phyloP scores from a whole-genome alignment of 2,113 vertebrate genomes.

The Anser brachyrhynchus region DNA sequence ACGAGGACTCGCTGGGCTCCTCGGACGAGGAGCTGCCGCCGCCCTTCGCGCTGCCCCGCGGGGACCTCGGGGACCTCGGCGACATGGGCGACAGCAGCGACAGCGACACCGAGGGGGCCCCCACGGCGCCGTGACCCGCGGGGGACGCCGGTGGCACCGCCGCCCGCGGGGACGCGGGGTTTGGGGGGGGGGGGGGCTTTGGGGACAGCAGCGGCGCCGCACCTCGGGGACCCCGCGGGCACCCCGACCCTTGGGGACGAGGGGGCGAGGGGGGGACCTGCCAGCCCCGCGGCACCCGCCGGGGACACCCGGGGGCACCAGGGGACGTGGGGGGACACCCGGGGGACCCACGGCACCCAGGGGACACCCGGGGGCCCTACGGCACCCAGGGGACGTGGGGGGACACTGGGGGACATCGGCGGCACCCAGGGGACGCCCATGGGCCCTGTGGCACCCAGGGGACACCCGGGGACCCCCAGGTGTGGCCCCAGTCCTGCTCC shows the following conservation, averaged over 20 bases:
- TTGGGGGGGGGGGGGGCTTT: too few relatives aligned
- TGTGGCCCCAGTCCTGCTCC: neutral
- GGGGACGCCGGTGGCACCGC: neutral
- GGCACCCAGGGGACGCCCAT: too few relatives aligned
- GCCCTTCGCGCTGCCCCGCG: neutral
- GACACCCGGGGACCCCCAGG: too few relatives aligned
- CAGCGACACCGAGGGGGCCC: constrained; percentile 39
- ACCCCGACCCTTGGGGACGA: neutral
- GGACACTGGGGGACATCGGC: neutral
- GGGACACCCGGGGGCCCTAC: neutral
- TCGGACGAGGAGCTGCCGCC: constrained; percentile 89
- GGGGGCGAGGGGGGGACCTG: too few relatives aligned
- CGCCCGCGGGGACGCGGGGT: neutral
- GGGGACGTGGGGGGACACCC: neutral
- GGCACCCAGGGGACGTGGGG: neutral
- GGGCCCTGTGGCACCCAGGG: too few relatives aligned
- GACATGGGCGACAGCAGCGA: constrained; percentile 73
- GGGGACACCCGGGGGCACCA: neutral
- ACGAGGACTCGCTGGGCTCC: constrained; percentile 90
- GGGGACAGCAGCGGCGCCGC: neutral
- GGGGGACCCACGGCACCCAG: neutral
- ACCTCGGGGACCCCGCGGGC: accelerated
- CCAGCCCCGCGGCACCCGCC: neutral
- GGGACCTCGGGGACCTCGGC: neutral
- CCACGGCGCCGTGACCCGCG: neutral